Conservation (phyloP, 2,888 invertebrate genomes). For the Elegia similella region DNA sequence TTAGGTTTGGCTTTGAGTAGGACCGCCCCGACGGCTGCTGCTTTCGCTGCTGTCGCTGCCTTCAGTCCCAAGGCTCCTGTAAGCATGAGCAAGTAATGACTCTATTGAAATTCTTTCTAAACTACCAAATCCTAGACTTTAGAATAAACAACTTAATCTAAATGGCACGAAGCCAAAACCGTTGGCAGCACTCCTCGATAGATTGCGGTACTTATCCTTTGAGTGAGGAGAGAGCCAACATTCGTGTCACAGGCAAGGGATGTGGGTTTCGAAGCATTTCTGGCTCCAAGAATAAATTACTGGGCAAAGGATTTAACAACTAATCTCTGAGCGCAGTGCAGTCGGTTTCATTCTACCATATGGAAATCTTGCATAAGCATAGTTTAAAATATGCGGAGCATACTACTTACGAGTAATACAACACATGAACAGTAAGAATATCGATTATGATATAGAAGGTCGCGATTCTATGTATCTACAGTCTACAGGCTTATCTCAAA, state of each 20-base stretch:
- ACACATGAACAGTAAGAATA: too few species aligned
- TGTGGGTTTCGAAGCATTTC: neutral
- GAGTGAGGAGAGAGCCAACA: slow-evolving; percentile 15
- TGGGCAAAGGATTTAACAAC: neutral
- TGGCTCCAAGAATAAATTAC: slow-evolving; percentile 3
- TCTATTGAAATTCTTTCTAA: neutral
- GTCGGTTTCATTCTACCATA: neutral
- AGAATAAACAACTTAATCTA: slow-evolving; percentile 17
- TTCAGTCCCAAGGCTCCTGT: slow-evolving; percentile 62
- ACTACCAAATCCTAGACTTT: neutral
- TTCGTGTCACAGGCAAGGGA: slow-evolving; percentile 8
- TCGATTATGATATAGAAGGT: too few species aligned
- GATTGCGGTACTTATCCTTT: slow-evolving; percentile 18
- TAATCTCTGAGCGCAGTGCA: neutral
- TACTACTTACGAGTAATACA: too few species aligned
- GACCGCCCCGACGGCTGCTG: slow-evolving; percentile 61
- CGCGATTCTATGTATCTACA: too few species aligned
- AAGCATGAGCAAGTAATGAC: slow-evolving; percentile 16
- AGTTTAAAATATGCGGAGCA: too few species aligned
- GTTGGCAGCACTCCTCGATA: slow-evolving; percentile 15
- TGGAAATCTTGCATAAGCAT: neutral
- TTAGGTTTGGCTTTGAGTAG: slow-evolving; percentile 59
- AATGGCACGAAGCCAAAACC: slow-evolving; percentile 14
- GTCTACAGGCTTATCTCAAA: too few species aligned
- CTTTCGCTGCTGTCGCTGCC: slow-evolving; percentile 67